Base-by-base conservation (phyloP, 2,888 invertebrate genomes). In the Hermaeophaga mercurialis region DNA sequence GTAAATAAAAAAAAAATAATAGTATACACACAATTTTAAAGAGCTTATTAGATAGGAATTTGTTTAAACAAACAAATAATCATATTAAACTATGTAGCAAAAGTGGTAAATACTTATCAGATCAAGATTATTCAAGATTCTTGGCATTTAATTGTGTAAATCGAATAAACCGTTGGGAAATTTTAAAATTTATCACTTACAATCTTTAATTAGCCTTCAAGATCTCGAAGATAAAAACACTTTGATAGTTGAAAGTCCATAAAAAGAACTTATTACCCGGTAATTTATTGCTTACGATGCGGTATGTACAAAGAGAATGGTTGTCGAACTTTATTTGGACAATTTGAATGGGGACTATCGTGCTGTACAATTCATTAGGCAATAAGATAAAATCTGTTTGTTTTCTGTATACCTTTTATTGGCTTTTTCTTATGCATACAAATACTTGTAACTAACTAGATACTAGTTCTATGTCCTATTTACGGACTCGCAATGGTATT, bases 301-400 rank as follows among this genome's bases (percentile, higher is more conserved):
- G 19, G 39, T 39, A 19, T 19, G 19, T 19, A 39, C 8, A 39
- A n/a, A 19, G 39, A 8, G 8, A 8, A n/a, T n/a, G 31, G 19
- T 26, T 28, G 44, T 44, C 28, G 24, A 28, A 44, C 44, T 44
- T 44, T 44, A 44, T 44, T n/a, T n/a, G n/a, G n/a, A n/a, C n/a
- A n/a, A n/a, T n/a, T n/a, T n/a, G n/a, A n/a, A n/a, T n/a, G n/a
- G n/a, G n/a, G n/a, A n/a, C n/a, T n/a, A n/a, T n/a, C 39, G 26
- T 28, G 34, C 34, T 14, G 22, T 47, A 36, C 34, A 49, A 39
- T 28, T 49, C 48, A 49, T 49, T 49, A 49, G 39, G 39, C 28
- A 49, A 28, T 18, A 17, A 49, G 48, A 49, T 49, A 49, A 49
- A 36, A 49, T 49, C 48, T 49, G 15, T 33, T 47, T 14, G 34